These are phyloP conservation scores for Temnothorax longispinosus DNA, from an alignment of 1,140 invertebrate species.

Conservation along the genomic window DNA sequence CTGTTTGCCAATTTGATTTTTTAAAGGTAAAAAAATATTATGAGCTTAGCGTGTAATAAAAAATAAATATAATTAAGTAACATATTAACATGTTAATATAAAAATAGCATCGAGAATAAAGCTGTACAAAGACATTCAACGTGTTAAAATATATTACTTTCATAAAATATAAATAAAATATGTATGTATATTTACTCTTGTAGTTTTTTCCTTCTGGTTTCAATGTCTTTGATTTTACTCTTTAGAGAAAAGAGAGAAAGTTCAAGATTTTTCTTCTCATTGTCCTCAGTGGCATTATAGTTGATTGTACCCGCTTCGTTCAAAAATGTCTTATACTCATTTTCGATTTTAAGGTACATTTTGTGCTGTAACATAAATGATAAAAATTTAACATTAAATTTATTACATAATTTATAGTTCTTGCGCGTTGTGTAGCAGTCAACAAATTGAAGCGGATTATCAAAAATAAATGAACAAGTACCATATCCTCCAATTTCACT, in stretches of 20 bases:
- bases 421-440: not conserved
- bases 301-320: conserved; percentile 41
- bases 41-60: too few species aligned
- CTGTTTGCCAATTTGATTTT: too few species aligned
- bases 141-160: conserved; percentile 1
- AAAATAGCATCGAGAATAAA: too few species aligned
- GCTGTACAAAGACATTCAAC: not conserved
- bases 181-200: conserved; percentile 61
- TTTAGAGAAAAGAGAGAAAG: conserved; percentile 47
- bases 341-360: conserved; percentile 57
- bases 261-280: conserved; percentile 61
- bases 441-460: not conserved
- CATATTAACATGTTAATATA: too few species aligned
- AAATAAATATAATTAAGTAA: too few species aligned
- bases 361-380: conserved; percentile 39
- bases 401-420: not conserved
- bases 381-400: not conserved
- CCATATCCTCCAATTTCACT: conserved; percentile 66
- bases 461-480: conserved; percentile 13
- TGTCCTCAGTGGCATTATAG: conserved; percentile 52
- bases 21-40: too few species aligned
- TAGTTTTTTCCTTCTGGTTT: conserved; percentile 51
- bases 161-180: conserved; percentile 1
- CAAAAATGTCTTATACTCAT: conserved; percentile 50
- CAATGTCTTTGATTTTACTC: conserved; percentile 52